A percentile compares a stretch with the other conserved stretches of the same genome.
phyloP scores from a whole-genome alignment of 2,797 vertebrate genomes.

The Chiroxiphia lanceolata region DNA sequence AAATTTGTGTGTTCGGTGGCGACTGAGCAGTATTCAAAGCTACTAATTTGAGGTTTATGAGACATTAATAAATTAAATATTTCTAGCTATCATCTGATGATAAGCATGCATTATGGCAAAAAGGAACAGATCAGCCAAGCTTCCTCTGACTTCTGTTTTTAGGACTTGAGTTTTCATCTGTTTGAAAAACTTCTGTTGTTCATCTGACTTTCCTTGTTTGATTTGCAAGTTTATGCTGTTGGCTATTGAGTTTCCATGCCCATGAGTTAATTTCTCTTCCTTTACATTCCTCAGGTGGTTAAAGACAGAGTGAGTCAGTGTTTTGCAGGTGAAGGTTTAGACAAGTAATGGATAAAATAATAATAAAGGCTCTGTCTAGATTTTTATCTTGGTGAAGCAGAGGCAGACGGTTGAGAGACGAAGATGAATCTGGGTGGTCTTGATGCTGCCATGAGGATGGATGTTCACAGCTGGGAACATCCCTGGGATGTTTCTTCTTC shows the following conservation, averaged over 20 bases:
- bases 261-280: constrained; percentile 29
- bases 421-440: constrained; percentile 47
- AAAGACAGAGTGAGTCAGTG: constrained; percentile 35
- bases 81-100: neutral
- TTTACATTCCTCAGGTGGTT: constrained; percentile 10
- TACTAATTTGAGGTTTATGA: neutral
- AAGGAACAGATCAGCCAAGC: neutral
- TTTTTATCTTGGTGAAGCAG: constrained; percentile 54
- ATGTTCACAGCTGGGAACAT: constrained; percentile 14
- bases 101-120: neutral
- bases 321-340: constrained; percentile 71
- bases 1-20: neutral
- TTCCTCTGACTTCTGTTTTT: neutral
- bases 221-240: neutral
- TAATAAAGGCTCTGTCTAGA: constrained; percentile 59
- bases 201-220: neutral
- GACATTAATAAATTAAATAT: neutral
- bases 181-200: neutral
- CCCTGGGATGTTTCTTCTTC: no score
- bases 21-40: neutral
- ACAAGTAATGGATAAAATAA: constrained; percentile 66
- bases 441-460: constrained; percentile 1
- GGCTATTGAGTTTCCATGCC: neutral
- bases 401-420: constrained; percentile 31
- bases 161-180: neutral